Base-by-base conservation (phyloP, 2,888 invertebrate genomes). In the Leptopterna dolabrata region DNA sequence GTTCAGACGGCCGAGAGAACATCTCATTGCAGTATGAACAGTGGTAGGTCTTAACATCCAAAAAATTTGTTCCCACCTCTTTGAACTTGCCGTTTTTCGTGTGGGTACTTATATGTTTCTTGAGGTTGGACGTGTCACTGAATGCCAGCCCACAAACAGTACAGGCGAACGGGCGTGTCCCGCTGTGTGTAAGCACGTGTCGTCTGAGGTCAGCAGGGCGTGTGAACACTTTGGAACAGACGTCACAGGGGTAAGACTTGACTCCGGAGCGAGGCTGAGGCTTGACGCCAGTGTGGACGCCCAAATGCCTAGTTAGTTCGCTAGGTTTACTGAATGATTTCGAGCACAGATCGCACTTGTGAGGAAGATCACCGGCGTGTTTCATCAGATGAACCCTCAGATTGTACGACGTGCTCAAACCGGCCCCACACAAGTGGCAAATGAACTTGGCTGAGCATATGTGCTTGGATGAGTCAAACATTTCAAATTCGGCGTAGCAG, bases 151-250 rank as follows among this genome's bases (percentile, higher is more conserved):
- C 92, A 90, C 96, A 96, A 0, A 93, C 91, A 63, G 92, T 92
- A 90, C 95, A 95, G 13, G 92, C 91, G 91, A 93, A 94, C 0
- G 95, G 95, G 70, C 94, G 93, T 89, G 94, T 94, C 83, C 93
- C 93, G 0, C 93, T 93, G 91, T 96, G 95, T 11, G 94, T 94
- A 36, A 94, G 91, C 45, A 92, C 90, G 91, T 96, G 96, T 30
- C 94, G 88, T 87, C 89, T 89, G 4, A 90, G 89, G 85, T 90
- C 90, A 11, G 90, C 90, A 7, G 90, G 90, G n/a, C 90, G 83
- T 1, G 89, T 90, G 81, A 90, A 90, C 7, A 88, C 88, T 88
- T 90, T 90, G 29, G 88, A 88, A 47, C 90, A 90, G 76, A 90
- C 88, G 41, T 88, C 87, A 47, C 90, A 90, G 36, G 89, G 88